Evolutionary conservation across 2,797 vertebrate genomes (phyloP).

Genomic region (Gila robusta): DNA sequence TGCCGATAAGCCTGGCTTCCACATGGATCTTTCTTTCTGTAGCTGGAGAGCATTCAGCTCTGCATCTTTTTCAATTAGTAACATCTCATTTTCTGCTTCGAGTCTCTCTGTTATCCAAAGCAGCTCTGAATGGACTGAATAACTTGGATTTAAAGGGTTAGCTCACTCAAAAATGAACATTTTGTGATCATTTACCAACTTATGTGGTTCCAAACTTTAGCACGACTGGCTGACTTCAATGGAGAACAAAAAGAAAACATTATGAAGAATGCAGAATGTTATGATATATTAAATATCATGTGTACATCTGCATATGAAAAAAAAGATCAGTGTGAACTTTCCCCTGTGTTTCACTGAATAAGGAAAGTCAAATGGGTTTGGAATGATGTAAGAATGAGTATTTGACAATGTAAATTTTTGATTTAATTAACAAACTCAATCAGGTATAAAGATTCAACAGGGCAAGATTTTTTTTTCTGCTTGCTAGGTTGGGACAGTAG

Average conservation of each 20-base stretch:
- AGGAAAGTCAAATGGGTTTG: neutral
- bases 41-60: slow-evolving; percentile 31
- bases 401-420: neutral
- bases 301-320: neutral
- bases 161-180: neutral
- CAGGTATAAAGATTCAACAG: neutral
- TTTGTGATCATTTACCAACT: neutral
- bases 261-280: neutral
- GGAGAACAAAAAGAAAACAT: neutral
- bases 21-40: slow-evolving; percentile 33
- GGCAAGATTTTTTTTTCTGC: neutral
- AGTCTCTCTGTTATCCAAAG: slow-evolving; percentile 23
- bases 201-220: neutral
- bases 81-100: slow-evolving; percentile 43
- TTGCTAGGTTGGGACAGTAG: neutral
- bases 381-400: neutral
- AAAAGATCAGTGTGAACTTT: neutral
- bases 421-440: neutral
- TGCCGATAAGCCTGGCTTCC: slow-evolving; percentile 44
- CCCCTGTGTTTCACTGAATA: neutral
- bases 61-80: slow-evolving; percentile 51
- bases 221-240: neutral
- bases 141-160: neutral
- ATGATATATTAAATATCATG: neutral
- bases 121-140: neutral